Evolutionary conservation across 2,888 invertebrate genomes (phyloP), one percentile per base, ranked within the genome.

Genomic region (Eristalinus sepulchralis): DNA sequence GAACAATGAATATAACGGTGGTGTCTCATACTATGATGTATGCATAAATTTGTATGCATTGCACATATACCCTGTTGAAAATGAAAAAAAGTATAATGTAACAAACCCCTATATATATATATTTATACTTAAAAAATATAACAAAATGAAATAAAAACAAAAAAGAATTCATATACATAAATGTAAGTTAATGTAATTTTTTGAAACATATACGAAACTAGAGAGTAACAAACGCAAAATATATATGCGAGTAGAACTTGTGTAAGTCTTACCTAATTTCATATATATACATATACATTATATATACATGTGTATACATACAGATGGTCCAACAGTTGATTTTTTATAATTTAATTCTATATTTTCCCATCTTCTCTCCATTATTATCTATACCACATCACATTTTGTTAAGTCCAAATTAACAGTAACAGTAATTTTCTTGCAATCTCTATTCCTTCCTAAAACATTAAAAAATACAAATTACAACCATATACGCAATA

Each of bases 21-120:
- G 67, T 71, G 71, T 79, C 66, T 75, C 86, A 83, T 86, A 82
- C 85, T 72, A 72, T 60, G 57, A 57, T 57, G 57, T 24, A 57
- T 57, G 57, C 55, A 73, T 59, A 66, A 71, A 71, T 81, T 63
- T 63, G 78, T 70, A 70, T 80, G 36, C 73, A 86, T 81, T 72
- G 85, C 86, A 86, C 86, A 86, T 86, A 83, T 86, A 86, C 86
- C 86, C 86, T 88, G 86, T 86, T 86, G 59, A 78, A 80, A 77
- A 59, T 73, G 60, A 71, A 62, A 68, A 27, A 64, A 75, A 53
- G 59, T 36, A 63, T 73, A 76, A 72, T 39, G 36, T 67, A 66
- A 75, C 67, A 77, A 72, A 86, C 78, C 77, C 80, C 73, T 68
- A 67, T 63, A 83, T 88, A 86, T 82, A 78, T 76, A 77, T 83